Conservation (phyloP, 2,797 vertebrate genomes). For the Spondyliosoma cantharus region DNA sequence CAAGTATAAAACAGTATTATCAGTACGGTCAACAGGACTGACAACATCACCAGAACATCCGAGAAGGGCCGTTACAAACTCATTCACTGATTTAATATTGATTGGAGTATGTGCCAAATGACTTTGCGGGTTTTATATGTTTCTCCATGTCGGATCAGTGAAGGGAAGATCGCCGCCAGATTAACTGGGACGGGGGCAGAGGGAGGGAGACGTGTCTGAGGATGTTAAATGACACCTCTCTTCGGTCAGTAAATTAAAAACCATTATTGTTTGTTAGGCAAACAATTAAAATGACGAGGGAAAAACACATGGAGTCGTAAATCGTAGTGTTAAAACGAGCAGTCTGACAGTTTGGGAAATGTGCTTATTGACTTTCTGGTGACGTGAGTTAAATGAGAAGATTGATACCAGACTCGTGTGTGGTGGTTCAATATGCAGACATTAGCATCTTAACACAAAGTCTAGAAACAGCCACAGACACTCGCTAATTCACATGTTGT, state of each 20-base stretch:
- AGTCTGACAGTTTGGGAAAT: not conserved
- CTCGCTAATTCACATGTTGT: too few species aligned
- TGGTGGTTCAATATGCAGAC: not conserved
- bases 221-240: not conserved
- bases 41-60: not conserved
- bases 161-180: not conserved
- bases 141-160: not conserved
- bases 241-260: not conserved
- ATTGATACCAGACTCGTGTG: not conserved
- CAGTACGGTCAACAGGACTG: not conserved
- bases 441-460: not conserved
- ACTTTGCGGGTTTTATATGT: not conserved
- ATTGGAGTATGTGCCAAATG: not conserved
- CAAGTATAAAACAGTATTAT: constrained; percentile 38
- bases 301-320: not conserved
- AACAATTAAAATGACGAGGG: not conserved
- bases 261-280: not conserved
- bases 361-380: not conserved
- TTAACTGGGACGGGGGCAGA: not conserved
- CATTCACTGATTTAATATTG: not conserved
- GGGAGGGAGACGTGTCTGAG: not conserved
- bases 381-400: not conserved
- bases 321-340: not conserved
- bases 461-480: not conserved
- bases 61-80: not conserved